These are phyloP conservation scores for Myopa tessellatipennis DNA, from an alignment of 2,888 invertebrate genomes.

Conservation along the genomic window DNA sequence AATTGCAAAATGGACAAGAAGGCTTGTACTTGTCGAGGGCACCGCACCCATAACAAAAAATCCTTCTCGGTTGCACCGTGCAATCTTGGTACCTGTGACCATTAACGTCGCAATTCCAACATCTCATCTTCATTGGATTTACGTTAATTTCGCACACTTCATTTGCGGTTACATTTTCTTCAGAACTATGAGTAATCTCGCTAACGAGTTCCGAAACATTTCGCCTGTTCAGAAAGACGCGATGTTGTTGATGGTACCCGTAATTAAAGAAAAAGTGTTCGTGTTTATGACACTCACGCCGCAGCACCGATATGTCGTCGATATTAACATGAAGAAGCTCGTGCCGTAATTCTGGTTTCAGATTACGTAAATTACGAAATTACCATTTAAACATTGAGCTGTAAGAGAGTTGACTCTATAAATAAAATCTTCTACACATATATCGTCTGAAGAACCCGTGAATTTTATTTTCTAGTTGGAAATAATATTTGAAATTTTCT, in stretches of 20 bases:
- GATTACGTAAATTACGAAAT: conserved; percentile 39
- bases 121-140: too few relatives aligned
- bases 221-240: too few relatives aligned
- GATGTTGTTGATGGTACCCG: too few relatives aligned
- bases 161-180: background rate
- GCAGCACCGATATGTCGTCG: too few relatives aligned
- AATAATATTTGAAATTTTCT: conserved; percentile 33
- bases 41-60: conserved; percentile 31
- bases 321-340: too few relatives aligned
- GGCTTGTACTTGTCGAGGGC: too few relatives aligned
- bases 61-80: conserved; percentile 3
- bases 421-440: too few relatives aligned
- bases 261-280: too few relatives aligned
- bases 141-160: background rate
- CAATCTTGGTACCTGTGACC: conserved; percentile 39
- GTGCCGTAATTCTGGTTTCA: background rate
- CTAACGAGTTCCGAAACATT: background rate
- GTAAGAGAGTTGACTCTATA: conserved; percentile 21
- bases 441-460: too few relatives aligned
- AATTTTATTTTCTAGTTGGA: background rate
- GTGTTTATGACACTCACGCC: too few relatives aligned
- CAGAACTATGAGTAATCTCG: background rate
- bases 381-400: conserved; percentile 12
- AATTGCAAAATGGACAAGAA: too few relatives aligned
- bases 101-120: conserved; percentile 28